These are phyloP conservation scores for Cassiopea andromeda DNA, from an alignment of 30 jellyfish, hydroid and myxozoan genomes.

Conservation along the genomic window DNA sequence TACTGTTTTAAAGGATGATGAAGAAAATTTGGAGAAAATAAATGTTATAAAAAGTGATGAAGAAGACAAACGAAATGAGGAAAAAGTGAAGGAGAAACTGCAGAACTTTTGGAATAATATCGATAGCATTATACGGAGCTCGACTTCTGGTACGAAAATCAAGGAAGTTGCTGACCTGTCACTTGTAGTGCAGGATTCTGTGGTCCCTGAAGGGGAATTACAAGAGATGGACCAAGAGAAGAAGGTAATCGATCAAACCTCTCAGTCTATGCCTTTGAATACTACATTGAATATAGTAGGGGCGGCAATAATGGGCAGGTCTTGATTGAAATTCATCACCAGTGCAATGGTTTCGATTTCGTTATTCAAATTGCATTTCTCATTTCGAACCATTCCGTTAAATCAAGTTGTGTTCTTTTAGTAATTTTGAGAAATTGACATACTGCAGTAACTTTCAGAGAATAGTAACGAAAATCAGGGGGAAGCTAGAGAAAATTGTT, in stretches of 20 bases:
- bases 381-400: too few relatives aligned
- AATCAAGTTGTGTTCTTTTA: too few relatives aligned
- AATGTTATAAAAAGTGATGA: neutral
- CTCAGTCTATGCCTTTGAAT: too few relatives aligned
- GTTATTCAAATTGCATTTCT: too few relatives aligned
- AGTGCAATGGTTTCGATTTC: too few relatives aligned
- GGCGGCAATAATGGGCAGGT: neutral
- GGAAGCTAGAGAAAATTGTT: too few relatives aligned
- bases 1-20: neutral
- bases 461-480: too few relatives aligned
- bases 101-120: conserved; percentile 60
- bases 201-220: conserved; percentile 57
- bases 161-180: conserved; percentile 72
- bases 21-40: neutral
- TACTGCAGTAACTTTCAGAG: too few relatives aligned
- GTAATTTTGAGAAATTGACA: too few relatives aligned
- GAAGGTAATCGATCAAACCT: conserved; percentile 22
- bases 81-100: conserved; percentile 29
- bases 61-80: conserved; percentile 27
- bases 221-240: conserved; percentile 37
- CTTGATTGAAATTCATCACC: too few relatives aligned
- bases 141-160: conserved; percentile 64
- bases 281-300: neutral
- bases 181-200: conserved; percentile 36
- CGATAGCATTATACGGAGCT: conserved; percentile 29